phyloP scores from a whole-genome alignment of 2,797 vertebrate species.

The Strix occidentalis region DNA sequence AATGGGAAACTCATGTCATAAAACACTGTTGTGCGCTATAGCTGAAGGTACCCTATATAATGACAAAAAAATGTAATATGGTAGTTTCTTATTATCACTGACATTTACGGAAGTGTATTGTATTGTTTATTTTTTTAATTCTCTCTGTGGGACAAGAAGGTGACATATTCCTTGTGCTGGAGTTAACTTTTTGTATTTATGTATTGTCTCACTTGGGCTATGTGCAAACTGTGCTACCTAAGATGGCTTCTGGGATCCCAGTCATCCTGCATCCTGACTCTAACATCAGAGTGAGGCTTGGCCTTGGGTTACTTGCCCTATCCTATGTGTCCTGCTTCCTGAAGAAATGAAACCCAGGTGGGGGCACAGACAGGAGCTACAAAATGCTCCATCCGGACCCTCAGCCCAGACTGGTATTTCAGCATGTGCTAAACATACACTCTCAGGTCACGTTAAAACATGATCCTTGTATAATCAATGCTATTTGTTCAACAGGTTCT shows the following conservation, averaged over 20 bases:
- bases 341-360: not conserved
- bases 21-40: not conserved
- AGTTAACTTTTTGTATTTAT: not conserved
- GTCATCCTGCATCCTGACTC: not conserved
- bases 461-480: not conserved
- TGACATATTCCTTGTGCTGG: not conserved
- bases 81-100: not conserved
- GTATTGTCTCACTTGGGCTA: not conserved
- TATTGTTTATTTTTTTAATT: not conserved
- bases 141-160: not conserved
- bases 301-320: not conserved
- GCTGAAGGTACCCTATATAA: not conserved
- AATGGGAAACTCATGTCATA: not conserved
- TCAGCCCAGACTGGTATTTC: not conserved
- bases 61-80: not conserved
- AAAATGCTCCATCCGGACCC: not conserved
- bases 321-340: not conserved
- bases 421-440: rapidly evolving
- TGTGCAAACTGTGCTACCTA: not conserved
- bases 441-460: not conserved
- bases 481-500: not conserved
- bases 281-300: not conserved
- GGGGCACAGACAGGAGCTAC: not conserved
- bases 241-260: not conserved
- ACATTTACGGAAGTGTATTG: not conserved